phyloP scores from a whole-genome alignment of 2,888 invertebrate genomes.

The Petrolisthes manimaculis region DNA sequence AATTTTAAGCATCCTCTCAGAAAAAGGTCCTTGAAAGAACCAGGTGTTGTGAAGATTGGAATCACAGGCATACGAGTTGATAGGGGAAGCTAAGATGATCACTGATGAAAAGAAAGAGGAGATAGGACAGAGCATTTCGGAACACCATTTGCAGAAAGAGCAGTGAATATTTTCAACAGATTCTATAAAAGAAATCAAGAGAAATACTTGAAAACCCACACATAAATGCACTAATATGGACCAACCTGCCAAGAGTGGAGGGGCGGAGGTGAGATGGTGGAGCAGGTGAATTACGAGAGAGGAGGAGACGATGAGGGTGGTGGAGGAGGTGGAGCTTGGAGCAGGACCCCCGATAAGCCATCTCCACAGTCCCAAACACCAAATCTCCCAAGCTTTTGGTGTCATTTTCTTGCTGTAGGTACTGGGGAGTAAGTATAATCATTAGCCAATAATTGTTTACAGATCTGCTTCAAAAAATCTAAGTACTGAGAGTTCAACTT shows the following conservation, averaged over 20 bases:
- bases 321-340: conserved; percentile 84
- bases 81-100: no score
- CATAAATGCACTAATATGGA: background rate
- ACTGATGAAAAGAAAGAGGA: background rate
- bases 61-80: no score
- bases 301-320: conserved; percentile 67
- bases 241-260: conserved; percentile 23
- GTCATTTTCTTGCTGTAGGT: conserved; percentile 74
- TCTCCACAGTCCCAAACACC: conserved; percentile 91
- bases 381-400: conserved; percentile 86
- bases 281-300: conserved; percentile 71
- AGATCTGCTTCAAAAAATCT: no score
- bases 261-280: conserved; percentile 66
- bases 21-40: no score
- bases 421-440: conserved; percentile 60
- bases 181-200: background rate
- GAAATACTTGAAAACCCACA: background rate
- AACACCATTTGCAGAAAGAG: no score
- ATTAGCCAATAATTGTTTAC: no score
- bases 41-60: no score
- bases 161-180: no score
- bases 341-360: conserved; percentile 88
- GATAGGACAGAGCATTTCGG: no score
- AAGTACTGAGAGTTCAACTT: no score
- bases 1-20: no score